Evolutionary conservation across 1,140 invertebrate genomes (phyloP), one percentile per base, ranked within the genome.

Genomic region (Asobara japonica): DNA sequence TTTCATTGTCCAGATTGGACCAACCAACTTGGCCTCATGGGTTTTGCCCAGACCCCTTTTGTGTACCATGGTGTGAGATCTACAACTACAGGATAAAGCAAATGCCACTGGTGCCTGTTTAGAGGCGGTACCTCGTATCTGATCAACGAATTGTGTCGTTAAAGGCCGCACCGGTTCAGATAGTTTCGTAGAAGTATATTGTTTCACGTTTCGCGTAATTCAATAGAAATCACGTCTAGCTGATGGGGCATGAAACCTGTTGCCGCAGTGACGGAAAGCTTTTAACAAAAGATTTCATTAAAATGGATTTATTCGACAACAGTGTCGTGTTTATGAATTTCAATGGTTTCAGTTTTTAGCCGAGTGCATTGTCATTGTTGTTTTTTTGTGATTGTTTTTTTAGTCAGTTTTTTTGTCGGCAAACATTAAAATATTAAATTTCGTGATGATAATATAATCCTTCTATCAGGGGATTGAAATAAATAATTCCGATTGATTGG

Each of bases 1-100:
- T 65, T 65, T 71, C 60, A 65, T 71, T 45, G 69, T 71, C 41
- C 67, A 30, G 64, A 71, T 60, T 71, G 69, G 61, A 38, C 41
- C 69, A 29, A 10, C 38, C 29, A 38, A 38, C 10, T 27, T 36
- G 56, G 48, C 29, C 41, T 51, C 69, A 48, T 65, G 61, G 69
- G 69, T n/a, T 65, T 61, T 16, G n/a, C 16, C 38, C n/a, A n/a
- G 45, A 31, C 29, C 51, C 60, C 66, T 18, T 25, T 13, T 60
- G 31, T 27, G 3, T 64, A 10, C 13, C 16, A 3, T 27, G 3
- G 31, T 18, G 18, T 5, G 41, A 41, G n/a, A n/a, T n/a, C n/a
- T n/a, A 62, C 68, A 38, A 31, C 18, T 38, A 22, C 1, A 10
- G 51, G 16, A 20, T 18, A 22, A 60, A 25, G 22, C 51, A 7